Evolutionary conservation across 2,888 invertebrate species (phyloP), one percentile per base, ranked within the genome.

Genomic region (Phrixothrix hirtus): DNA sequence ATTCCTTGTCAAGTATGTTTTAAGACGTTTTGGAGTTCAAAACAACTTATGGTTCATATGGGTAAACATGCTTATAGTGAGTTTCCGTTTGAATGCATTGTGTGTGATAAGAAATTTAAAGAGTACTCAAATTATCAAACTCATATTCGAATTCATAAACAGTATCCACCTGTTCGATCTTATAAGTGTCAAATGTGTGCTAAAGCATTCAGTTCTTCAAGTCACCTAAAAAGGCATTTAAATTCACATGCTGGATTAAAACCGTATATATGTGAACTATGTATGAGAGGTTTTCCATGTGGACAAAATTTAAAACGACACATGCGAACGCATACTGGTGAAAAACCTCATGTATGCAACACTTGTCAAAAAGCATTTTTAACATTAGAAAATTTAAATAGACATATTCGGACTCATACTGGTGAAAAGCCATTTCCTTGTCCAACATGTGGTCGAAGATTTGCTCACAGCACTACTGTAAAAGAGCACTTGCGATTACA

Each of bases 381-480:
- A 7, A 69, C 70, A 0, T 35, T 66, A 11, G 72, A 71, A 45
- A 73, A 72, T 58, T 57, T 72, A 32, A 69, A 66, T 43, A 57
- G 72, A 12, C 72, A 72, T 46, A 69, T 64, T 44, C 60, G 73
- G 13, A 71, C 63, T 5, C 74, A 74, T 46, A 73, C 74, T 2
- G 72, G 72, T 2, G 74, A 73, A 55, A 73, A 73, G 57, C 73
- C 63, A 2, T 63, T 59, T 26, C 47, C 64, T 15, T 74, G 74
- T 56, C 58, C 65, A 21, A 55, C 69, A 26, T 74, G 74, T 54
- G 67, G 66, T 1, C 64, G 61, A 55, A 56, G 60, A 21, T 74
- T 73, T 62, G 71, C 72, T 6, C 73, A 73, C 45, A 70, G 73
- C 43, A 72, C 72, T 5, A 72, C 71, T 1, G 69, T 67, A 15